Evolutionary conservation across 2,797 vertebrate genomes (phyloP), one percentile per base, ranked within the genome.

Genomic region (Schizopygopsis malacanthus): DNA sequence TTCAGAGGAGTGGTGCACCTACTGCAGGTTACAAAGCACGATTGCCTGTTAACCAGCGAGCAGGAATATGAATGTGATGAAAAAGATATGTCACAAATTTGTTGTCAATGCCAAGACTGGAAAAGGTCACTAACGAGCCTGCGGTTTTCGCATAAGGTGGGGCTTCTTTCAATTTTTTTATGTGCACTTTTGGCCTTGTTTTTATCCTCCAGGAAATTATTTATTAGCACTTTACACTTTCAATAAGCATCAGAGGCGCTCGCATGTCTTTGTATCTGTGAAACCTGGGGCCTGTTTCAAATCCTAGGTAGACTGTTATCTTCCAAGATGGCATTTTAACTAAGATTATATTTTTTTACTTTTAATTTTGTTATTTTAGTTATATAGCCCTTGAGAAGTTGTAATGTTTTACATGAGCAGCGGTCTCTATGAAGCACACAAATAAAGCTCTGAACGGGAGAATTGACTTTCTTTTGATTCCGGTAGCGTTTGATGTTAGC

Each of bases 121-220:
- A 37, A 65, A 81, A 59, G 79, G 56, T 73, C 52, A 41, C 33
- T 71, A 67, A 79, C 7, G 59, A 84, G 73, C 63, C 73, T 59
- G 83, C 4, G 67, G 76, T 33, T n/a, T 33, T 83, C 18, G 81
- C 91, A 93, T 91, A 91, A 92, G 82, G 83, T 86, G 81, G 56
- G 70, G 13, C 20, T 20, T 10, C 11, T 81, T 78, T 37, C 7
- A 18, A 22, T 90, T 79, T 72, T 73, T 28, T 28, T 28, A 1
- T 82, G 28, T 56, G 61, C 25, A 65, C 28, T 65, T 61, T 61
- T 81, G 39, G 54, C 20, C 79, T 12, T 63, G 65, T 37, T 28
- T 37, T 28, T 54, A 13, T 67, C 54, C 1, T 54, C 3, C 37
- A 7, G 50, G 1, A 79, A 43, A 18, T 59, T 0, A 9, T 59